Evolutionary conservation across 2,113 vertebrate species (phyloP), one percentile per base, ranked within the genome.

Genomic region (Burhinus oedicnemus): DNA sequence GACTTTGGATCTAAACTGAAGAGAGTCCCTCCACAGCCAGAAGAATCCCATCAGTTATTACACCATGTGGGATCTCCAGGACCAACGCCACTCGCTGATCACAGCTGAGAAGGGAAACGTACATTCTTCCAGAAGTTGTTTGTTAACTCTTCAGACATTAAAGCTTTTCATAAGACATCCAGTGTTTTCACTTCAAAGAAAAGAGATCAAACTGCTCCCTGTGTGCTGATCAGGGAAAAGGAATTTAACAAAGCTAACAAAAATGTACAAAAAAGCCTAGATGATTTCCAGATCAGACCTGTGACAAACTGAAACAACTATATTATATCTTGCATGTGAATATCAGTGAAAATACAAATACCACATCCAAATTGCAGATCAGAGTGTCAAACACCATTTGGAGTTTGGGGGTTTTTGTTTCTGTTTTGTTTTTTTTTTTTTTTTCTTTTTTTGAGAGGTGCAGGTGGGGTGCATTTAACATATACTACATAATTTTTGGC

Each of bases 31-130:
- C 55, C 70, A 0, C 22, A 11, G 55, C 5, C 30, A 20, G 6
- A 87, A 81, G 87, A 84, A 94, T 80, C 93, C 96, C 72, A 57
- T 13, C 91, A 93, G 83, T 96, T 6, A 91, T 95, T 85, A 47
- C 2, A 54, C 81, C 2, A 2, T 13, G 62, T 26, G 91, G 89
- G 84, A 82, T 14, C 34, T 12, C 32, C 75, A 40, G 71, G 66
- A 81, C 15, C 60, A 89, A 72, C 7, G 38, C 19, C 71, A 27
- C 83, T 52, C 34, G 0, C 58, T 25, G 54, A 27, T 45, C 78
- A 21, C 66, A 40, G 84, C 9, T 49, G n/a, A 61, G 57, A 78
- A 87, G 49, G 66, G 38, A 74, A 78, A 72, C 1, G 12, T 5
- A 40, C 70, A 40, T 57, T 76, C 65, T 49, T 49, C 77, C 45